Conservation (phyloP, 2,888 invertebrate species). For the Aleiodes testaceus region DNA sequence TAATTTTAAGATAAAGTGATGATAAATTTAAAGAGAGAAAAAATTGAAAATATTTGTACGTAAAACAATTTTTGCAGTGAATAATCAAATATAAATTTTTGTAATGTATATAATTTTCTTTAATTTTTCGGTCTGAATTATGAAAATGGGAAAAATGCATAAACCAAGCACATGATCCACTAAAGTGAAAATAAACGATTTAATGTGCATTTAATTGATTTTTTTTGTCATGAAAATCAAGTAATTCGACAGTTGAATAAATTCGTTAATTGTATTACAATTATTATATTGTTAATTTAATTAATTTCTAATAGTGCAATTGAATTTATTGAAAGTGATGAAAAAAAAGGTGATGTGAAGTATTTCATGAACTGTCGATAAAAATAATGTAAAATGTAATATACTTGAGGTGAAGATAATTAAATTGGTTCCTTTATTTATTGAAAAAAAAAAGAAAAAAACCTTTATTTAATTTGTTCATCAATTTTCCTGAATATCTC, state of each 20-base stretch:
- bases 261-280: not conserved
- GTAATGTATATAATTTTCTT: too few species aligned
- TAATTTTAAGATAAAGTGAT: too few species aligned
- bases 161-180: too few species aligned
- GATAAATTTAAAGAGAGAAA: too few species aligned
- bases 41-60: too few species aligned
- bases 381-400: slow-evolving; percentile 49
- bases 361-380: slow-evolving; percentile 4
- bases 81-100: too few species aligned
- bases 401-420: slow-evolving; percentile 60
- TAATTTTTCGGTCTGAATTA: too few species aligned
- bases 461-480: too few species aligned
- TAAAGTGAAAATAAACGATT: not conserved
- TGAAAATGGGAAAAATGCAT: too few species aligned
- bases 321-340: slow-evolving; percentile 12
- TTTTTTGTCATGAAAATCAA: not conserved
- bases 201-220: slow-evolving; percentile 14
- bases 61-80: too few species aligned
- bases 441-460: slow-evolving; percentile 47
- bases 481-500: too few species aligned
- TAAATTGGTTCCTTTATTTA: slow-evolving; percentile 62
- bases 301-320: not conserved
- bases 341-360: not conserved
- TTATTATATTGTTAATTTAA: not conserved
- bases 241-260: not conserved